Evolutionary conservation across 1,140 invertebrate species (phyloP).

Genomic region (Scaptodrosophila lebanonensis): DNA sequence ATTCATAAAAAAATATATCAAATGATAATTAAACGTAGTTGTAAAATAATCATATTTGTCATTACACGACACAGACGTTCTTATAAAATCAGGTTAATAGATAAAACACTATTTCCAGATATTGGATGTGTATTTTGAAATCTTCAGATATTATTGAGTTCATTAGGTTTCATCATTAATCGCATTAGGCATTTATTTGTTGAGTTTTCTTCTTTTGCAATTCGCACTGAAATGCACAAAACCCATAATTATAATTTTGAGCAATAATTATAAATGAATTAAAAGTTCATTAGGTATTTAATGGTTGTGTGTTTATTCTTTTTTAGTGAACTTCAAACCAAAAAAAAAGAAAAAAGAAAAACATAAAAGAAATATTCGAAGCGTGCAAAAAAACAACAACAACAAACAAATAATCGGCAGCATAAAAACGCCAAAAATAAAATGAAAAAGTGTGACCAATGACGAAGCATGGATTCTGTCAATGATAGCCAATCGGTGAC

Average conservation of each 20-base stretch:
- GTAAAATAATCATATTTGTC: too few relatives aligned
- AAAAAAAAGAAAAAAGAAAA: constrained; percentile 17
- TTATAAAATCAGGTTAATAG: too few relatives aligned
- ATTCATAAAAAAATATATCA: too few relatives aligned
- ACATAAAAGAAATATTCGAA: constrained; percentile 14
- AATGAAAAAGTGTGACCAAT: constrained; percentile 45
- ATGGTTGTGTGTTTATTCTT: constrained; percentile 20
- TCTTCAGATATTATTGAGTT: too few relatives aligned
- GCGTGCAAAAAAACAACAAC: constrained; percentile 7
- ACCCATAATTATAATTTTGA: constrained; percentile 5
- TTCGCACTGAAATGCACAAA: too few relatives aligned
- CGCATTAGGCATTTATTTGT: too few relatives aligned
- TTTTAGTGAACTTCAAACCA: constrained; percentile 30
- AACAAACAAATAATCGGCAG: constrained; percentile 12
- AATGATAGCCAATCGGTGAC: constrained; percentile 83
- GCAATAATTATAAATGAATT: constrained; percentile 68
- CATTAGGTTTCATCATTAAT: too few relatives aligned
- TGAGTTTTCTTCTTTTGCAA: too few relatives aligned
- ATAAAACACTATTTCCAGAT: too few relatives aligned
- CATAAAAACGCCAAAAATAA: constrained; percentile 18
- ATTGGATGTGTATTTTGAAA: too few relatives aligned
- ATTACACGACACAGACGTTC: too few relatives aligned
- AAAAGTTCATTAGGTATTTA: constrained; percentile 65
- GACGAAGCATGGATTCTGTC: constrained; percentile 80
- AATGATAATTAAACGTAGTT: too few relatives aligned